Conservation (phyloP, 2,797 vertebrate species). For the Cirrhinus molitorella region DNA sequence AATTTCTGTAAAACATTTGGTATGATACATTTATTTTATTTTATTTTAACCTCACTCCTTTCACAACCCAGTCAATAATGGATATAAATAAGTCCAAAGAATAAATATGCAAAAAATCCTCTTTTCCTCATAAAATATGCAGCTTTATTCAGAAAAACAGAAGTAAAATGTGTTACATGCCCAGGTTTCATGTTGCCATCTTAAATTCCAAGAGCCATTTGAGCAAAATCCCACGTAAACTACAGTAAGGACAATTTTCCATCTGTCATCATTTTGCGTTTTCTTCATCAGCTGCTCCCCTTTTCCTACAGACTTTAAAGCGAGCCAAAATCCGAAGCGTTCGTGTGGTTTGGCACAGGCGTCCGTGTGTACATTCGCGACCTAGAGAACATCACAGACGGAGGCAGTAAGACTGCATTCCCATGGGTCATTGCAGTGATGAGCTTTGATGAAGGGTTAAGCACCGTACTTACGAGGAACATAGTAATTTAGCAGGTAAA, state of each 20-base stretch:
- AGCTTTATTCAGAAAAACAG: not conserved
- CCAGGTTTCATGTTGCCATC: not conserved
- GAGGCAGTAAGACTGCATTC: conserved; percentile 40
- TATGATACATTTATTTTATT: not conserved
- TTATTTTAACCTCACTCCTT: not conserved
- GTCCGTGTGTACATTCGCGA: conserved; percentile 27
- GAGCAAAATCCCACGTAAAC: not conserved
- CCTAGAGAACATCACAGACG: conserved; percentile 47
- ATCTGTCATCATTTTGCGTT: conserved; percentile 12
- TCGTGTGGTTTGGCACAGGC: conserved; percentile 41
- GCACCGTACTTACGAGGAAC: conserved; percentile 71
- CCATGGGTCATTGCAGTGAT: conserved; percentile 53
- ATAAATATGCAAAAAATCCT: not conserved
- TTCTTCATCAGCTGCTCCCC: conserved; percentile 11
- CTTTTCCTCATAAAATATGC: not conserved
- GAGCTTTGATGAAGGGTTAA: conserved; percentile 68
- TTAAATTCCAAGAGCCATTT: not conserved
- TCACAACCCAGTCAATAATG: not conserved
- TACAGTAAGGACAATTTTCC: not conserved
- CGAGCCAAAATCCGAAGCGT: conserved; percentile 16
- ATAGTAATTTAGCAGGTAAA: conserved; percentile 79
- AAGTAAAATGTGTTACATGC: not conserved
- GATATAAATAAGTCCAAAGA: not conserved
- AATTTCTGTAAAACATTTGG: too few species aligned
- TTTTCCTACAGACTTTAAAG: conserved; percentile 22